Percentiles rank a stretch among this genome's conserved stretches.
Conservation (phyloP, 2,113 vertebrate species). For the Spheniscus mendiculus region DNA sequence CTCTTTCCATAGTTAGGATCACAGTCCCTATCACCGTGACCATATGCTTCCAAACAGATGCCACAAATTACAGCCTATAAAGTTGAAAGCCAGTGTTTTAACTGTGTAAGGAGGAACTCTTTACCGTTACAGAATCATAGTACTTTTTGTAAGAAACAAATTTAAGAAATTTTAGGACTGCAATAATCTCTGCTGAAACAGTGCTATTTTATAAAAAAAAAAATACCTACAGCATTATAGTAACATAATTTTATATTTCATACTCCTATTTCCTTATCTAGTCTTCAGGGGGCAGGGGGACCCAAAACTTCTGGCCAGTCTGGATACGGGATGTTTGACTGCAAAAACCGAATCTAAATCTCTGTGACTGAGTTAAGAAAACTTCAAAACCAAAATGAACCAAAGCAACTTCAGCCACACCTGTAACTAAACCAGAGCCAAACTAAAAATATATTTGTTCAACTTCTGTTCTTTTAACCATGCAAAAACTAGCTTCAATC, state of each 20-base stretch:
- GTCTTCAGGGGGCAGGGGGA: background rate
- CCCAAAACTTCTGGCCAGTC: background rate
- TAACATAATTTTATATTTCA: background rate
- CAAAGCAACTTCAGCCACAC: background rate
- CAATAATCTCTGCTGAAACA: background rate
- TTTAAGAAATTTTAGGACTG: background rate
- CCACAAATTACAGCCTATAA: background rate
- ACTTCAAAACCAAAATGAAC: background rate
- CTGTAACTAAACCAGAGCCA: background rate
- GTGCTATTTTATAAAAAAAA: background rate
- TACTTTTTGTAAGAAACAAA: background rate
- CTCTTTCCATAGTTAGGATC: background rate
- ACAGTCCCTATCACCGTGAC: background rate
- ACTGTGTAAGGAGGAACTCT: background rate
- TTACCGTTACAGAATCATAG: background rate
- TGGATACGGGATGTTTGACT: background rate
- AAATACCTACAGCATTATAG: background rate
- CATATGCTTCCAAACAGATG: background rate
- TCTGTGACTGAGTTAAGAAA: background rate
- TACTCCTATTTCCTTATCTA: background rate
- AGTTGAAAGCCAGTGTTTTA: background rate
- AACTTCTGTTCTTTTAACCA: background rate
- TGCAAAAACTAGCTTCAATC: background rate
- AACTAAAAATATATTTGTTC: background rate
- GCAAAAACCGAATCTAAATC: background rate